Percentiles rank a stretch among this genome's conserved stretches.
Evolutionary conservation across 2,113 vertebrate species (phyloP).

Genomic region (Oceanites oceanicus): DNA sequence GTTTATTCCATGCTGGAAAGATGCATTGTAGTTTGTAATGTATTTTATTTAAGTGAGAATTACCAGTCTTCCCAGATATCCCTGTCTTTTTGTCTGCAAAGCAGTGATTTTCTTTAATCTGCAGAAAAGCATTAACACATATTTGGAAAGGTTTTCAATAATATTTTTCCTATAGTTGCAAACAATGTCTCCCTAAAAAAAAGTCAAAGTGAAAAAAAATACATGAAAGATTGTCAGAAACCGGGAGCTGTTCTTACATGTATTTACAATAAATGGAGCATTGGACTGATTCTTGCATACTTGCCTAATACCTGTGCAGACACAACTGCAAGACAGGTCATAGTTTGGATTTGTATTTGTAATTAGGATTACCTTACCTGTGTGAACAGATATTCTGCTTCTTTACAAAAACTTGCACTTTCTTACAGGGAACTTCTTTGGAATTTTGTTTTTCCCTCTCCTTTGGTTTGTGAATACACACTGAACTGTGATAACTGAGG

Average conservation of each 20-base stretch:
- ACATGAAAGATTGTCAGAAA: neutral
- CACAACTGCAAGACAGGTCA: neutral
- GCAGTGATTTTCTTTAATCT: neutral
- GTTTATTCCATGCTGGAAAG: neutral
- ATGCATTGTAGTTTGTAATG: neutral
- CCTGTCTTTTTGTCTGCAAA: neutral
- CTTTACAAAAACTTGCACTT: neutral
- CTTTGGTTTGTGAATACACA: neutral
- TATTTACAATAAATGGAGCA: neutral
- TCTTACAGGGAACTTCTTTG: neutral
- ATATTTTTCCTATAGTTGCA: neutral
- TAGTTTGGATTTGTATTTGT: neutral
- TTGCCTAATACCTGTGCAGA: neutral
- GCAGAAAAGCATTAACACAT: neutral
- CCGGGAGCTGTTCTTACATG: fast-evolving
- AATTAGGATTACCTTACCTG: neutral
- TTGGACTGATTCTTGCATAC: neutral
- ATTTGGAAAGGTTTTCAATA: neutral
- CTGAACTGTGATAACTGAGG: neutral
- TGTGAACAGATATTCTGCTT: neutral
- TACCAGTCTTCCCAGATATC: neutral
- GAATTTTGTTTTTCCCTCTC: neutral
- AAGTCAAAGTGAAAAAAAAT: neutral
- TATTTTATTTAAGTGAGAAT: neutral
- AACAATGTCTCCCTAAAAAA: neutral